phyloP scores from a whole-genome alignment of 2,797 vertebrate genomes.

The Apodemus agrarius region DNA sequence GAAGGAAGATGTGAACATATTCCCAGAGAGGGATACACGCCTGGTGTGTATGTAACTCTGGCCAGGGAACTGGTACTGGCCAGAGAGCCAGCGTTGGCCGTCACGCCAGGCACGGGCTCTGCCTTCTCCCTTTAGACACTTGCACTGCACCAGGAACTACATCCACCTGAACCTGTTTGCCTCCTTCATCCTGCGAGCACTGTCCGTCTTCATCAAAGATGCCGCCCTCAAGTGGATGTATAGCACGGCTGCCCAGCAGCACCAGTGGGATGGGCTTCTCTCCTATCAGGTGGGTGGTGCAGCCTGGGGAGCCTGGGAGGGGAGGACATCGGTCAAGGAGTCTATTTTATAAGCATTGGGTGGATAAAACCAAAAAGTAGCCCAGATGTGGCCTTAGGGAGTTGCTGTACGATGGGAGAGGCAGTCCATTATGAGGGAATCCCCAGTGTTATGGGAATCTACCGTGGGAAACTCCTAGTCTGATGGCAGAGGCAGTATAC shows the following conservation, averaged over 20 bases:
- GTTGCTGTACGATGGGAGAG: background rate
- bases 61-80: background rate
- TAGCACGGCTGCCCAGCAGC: constrained; percentile 86
- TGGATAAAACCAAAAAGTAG: background rate
- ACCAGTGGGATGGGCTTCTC: constrained; percentile 89
- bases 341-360: background rate
- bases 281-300: constrained; percentile 87
- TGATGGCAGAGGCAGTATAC: background rate
- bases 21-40: background rate
- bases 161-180: constrained; percentile 95
- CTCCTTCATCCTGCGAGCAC: constrained; percentile 94
- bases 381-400: background rate
- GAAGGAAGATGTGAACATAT: background rate
- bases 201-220: constrained; percentile 94
- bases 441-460: no score
- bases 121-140: constrained; percentile 87
- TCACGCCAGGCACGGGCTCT: background rate
- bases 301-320: background rate
- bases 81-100: accelerated
- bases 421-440: background rate
- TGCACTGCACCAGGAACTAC: constrained; percentile 94
- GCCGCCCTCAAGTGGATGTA: constrained; percentile 91
- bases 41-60: background rate
- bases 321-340: accelerated
- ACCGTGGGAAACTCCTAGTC: background rate